These are phyloP conservation scores for Alsophila aescularia DNA, from an alignment of 2,888 invertebrate genomes.

Conservation along the genomic window DNA sequence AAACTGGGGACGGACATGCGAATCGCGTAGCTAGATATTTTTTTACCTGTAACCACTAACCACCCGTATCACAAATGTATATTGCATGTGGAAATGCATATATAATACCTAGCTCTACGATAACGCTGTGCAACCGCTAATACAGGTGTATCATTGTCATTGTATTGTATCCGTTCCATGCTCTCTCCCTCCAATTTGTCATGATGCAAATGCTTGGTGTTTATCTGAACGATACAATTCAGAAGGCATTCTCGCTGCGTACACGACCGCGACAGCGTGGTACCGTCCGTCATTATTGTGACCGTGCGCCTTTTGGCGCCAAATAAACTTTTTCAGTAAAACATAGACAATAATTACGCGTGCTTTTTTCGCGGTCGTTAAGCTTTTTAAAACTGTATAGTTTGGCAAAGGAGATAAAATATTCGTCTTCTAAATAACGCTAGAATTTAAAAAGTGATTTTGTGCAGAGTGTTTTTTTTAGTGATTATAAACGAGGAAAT, in stretches of 20 bases:
- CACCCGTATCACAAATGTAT: too few relatives aligned
- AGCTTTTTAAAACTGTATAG: too few relatives aligned
- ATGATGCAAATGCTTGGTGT: slow-evolving; percentile 34
- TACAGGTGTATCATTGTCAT: slow-evolving; percentile 1
- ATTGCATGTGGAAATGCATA: too few relatives aligned
- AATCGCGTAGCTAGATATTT: too few relatives aligned
- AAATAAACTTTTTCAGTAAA: slow-evolving; percentile 18
- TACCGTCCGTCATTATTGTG: slow-evolving; percentile 51
- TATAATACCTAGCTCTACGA: too few relatives aligned
- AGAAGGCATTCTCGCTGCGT: slow-evolving; percentile 24
- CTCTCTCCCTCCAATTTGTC: slow-evolving; percentile 31
- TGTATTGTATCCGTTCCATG: slow-evolving; percentile 25
- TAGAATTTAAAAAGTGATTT: too few relatives aligned
- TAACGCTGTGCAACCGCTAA: not conserved
- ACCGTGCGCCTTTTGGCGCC: slow-evolving; percentile 50
- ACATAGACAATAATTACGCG: not conserved
- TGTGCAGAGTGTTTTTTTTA: too few relatives aligned
- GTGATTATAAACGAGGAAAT: too few relatives aligned
- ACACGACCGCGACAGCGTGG: slow-evolving; percentile 42
- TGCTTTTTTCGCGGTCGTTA: not conserved
- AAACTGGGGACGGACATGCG: too few relatives aligned
- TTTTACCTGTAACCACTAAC: too few relatives aligned
- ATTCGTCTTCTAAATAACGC: not conserved
- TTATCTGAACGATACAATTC: slow-evolving; percentile 28
- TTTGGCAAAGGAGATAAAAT: too few relatives aligned